Evolutionary conservation across 2,113 vertebrate genomes (phyloP).

Genomic region (Hypanus sabinus): DNA sequence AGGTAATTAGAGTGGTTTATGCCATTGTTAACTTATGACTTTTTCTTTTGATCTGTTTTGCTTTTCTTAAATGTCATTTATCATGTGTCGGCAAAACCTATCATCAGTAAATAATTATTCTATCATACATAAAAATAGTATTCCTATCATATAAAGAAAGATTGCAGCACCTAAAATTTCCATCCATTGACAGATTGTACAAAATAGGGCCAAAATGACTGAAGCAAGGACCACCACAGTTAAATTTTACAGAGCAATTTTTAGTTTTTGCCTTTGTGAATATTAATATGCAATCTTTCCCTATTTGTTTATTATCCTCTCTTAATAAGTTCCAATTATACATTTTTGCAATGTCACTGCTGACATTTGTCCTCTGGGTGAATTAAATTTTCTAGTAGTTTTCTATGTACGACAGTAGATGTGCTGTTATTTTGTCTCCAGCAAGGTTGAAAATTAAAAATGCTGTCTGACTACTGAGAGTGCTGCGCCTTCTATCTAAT

Average conservation of each 20-base stretch:
- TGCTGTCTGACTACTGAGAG: neutral
- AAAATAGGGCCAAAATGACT: neutral
- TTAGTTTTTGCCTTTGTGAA: neutral
- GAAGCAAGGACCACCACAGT: neutral
- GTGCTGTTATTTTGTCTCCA: neutral
- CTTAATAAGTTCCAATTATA: neutral
- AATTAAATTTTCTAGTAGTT: neutral
- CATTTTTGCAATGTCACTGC: neutral
- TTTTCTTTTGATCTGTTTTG: neutral
- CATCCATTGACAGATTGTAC: neutral
- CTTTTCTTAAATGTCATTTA: neutral
- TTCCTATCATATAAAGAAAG: neutral
- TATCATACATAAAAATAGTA: neutral
- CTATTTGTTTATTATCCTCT: neutral
- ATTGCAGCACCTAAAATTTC: neutral
- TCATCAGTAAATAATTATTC: neutral
- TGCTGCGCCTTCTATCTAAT: neutral
- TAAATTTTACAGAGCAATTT: neutral
- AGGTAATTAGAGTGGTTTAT: neutral
- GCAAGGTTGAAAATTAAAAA: neutral
- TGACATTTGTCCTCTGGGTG: neutral
- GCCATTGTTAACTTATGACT: neutral
- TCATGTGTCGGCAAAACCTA: neutral
- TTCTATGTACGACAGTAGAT: neutral
- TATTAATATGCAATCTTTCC: neutral